Evolutionary conservation across 2,797 vertebrate species (phyloP).

Genomic region (Discoglossus pictus): DNA sequence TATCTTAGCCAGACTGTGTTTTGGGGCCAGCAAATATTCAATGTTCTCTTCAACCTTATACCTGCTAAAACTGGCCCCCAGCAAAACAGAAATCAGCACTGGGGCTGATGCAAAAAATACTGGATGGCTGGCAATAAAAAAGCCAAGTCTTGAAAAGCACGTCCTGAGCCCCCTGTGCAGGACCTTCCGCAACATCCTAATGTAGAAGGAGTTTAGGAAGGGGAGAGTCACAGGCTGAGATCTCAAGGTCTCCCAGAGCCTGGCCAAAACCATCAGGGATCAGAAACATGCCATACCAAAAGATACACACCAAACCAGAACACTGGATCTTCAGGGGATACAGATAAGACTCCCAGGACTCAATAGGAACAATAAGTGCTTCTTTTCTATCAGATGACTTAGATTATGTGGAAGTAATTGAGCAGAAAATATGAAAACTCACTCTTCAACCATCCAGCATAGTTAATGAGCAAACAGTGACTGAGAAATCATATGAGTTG

Average conservation of each 20-base stretch:
- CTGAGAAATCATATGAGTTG: too few species aligned
- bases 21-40: slow-evolving; percentile 91
- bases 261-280: slow-evolving; percentile 83
- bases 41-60: slow-evolving; percentile 94
- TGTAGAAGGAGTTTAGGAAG: slow-evolving; percentile 79
- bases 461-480: too few species aligned
- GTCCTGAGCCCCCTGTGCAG: slow-evolving; percentile 91
- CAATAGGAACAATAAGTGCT: too few species aligned
- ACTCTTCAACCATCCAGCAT: slow-evolving; percentile 2
- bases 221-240: slow-evolving; percentile 72
- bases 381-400: too few species aligned
- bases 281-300: slow-evolving; percentile 60
- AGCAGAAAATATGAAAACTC: slow-evolving; percentile 13
- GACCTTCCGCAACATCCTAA: slow-evolving; percentile 98
- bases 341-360: too few species aligned
- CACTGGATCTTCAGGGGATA: too few species aligned
- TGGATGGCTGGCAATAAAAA: slow-evolving; percentile 93
- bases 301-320: background rate
- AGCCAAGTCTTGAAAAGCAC: slow-evolving; percentile 89
- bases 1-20: slow-evolving; percentile 95
- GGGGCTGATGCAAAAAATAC: slow-evolving; percentile 96
- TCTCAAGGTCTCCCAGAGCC: slow-evolving; percentile 84
- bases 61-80: slow-evolving; percentile 95
- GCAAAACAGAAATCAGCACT: slow-evolving; percentile 91
- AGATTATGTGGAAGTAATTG: background rate